Base-by-base conservation (phyloP, 1,140 invertebrate genomes). In the Sarcophaga bullata region DNA sequence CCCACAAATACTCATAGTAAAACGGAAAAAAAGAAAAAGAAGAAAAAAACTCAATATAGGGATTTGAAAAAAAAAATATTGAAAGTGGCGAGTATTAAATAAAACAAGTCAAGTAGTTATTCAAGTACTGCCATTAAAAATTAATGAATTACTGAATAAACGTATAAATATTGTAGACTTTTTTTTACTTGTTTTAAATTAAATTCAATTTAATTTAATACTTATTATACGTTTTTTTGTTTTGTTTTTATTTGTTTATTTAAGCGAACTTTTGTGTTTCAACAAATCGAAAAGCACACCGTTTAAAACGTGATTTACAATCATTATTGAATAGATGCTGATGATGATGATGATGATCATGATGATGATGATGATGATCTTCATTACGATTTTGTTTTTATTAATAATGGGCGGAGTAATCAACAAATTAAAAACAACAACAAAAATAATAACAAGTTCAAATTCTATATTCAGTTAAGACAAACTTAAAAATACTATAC, bases 271-370 rank as follows among this genome's bases (percentile, higher is more conserved):
- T 15, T n/a, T 68, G 4, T 25, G 62, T 19, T 19, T 68, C n/a
- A 68, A 25, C 25, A 37, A 37, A 37, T 4, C 25, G 25, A 58
- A 58, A 68, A 68, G 19, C 17, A 68, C 17, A 7, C 62, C 17
- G 62, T 68, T 19, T 19, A 68, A 68, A 68, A 68, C 62, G 62
- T 68, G 62, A 68, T 68, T 68, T 68, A 68, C 17, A 19, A 68
- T 19, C n/a, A 19, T 68, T 0, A 68, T 58, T n/a, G 10, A 13
- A 3, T n/a, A 58, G 13, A 58, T 13, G 3, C 7, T 13, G 54
- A 15, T 58, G 13, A 13, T 58, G 54, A 1, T 13, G 54, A 6
- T 58, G 54, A 5, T 58, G 11, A 5, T 58, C 3, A n/a, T 58
- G 54, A 58, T 58, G 54, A n/a, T n/a, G 1, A 2, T 37, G 1